phyloP scores from a whole-genome alignment of 2,888 invertebrate species.

The Coelinius sp. region DNA sequence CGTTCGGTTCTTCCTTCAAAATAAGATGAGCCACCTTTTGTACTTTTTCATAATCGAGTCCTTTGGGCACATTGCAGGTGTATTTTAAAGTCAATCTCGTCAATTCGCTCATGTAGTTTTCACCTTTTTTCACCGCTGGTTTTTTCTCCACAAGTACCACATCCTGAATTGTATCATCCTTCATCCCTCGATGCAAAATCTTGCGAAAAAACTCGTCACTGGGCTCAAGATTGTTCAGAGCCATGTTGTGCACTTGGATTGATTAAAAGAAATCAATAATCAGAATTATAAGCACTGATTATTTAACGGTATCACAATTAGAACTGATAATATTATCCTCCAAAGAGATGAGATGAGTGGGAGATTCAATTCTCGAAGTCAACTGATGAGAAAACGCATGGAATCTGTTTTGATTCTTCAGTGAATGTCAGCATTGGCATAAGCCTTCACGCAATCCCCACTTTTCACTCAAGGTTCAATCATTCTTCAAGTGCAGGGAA shows the following conservation, averaged over 20 bases:
- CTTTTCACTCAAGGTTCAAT: not conserved
- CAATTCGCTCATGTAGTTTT: not conserved
- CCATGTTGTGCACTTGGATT: not conserved
- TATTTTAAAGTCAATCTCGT: not conserved
- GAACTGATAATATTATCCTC: not conserved
- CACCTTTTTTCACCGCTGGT: not conserved
- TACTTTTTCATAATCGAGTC: not conserved
- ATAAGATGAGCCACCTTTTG: constrained; percentile 30
- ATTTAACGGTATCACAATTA: not conserved
- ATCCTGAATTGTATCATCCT: not conserved
- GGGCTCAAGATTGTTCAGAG: not conserved
- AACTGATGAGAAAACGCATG: not conserved
- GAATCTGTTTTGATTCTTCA: not conserved
- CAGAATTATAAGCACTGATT: not conserved
- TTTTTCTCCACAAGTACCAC: not conserved
- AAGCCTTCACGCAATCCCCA: too few species aligned
- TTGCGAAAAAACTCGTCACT: constrained; percentile 3
- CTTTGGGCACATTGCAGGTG: not conserved
- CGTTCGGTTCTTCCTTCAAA: constrained; percentile 47
- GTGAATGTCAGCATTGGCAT: too few species aligned
- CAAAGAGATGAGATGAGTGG: not conserved
- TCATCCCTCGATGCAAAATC: not conserved
- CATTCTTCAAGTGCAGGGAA: not conserved
- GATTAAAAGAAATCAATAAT: not conserved
- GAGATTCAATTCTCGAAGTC: not conserved